Percentiles rank a stretch among this genome's conserved stretches.
phyloP scores from a whole-genome alignment of 2,113 vertebrate genomes.

The Siniperca knerii region DNA sequence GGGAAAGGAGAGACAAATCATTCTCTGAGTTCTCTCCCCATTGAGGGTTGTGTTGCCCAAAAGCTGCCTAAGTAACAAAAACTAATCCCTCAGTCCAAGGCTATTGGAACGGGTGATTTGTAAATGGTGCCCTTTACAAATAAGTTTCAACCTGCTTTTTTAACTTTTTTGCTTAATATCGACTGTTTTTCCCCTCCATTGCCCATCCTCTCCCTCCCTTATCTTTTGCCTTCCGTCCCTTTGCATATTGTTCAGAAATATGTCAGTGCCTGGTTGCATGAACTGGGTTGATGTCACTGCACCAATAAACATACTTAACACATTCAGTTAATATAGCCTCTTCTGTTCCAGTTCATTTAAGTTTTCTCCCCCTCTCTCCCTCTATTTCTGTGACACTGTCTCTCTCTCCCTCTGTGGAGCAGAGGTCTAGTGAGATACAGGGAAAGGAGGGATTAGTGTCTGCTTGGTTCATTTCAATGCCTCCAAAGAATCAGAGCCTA shows the following conservation, averaged over 20 bases:
- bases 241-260: constrained; percentile 16
- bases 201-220: not conserved
- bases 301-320: constrained; percentile 51
- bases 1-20: constrained; percentile 65
- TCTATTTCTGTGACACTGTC: not conserved
- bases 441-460: constrained; percentile 71
- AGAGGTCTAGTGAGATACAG: constrained; percentile 60
- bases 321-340: constrained; percentile 47
- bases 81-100: constrained; percentile 90
- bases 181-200: constrained; percentile 31
- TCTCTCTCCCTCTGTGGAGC: constrained; percentile 31
- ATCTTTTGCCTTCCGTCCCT: not conserved
- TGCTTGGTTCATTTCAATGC: constrained; percentile 71
- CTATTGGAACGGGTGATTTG: constrained; percentile 90
- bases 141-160: constrained; percentile 85
- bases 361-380: not conserved
- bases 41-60: constrained; percentile 86
- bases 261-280: constrained; percentile 1
- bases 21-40: constrained; percentile 80
- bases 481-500: constrained; percentile 69
- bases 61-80: constrained; percentile 88
- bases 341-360: constrained; percentile 61
- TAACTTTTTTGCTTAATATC: constrained; percentile 14
- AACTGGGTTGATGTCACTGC: constrained; percentile 28
- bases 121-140: constrained; percentile 93